Evolutionary conservation across 2,888 invertebrate genomes (phyloP), one percentile per base, ranked within the genome.

Genomic region (Cacoxenus indagator): DNA sequence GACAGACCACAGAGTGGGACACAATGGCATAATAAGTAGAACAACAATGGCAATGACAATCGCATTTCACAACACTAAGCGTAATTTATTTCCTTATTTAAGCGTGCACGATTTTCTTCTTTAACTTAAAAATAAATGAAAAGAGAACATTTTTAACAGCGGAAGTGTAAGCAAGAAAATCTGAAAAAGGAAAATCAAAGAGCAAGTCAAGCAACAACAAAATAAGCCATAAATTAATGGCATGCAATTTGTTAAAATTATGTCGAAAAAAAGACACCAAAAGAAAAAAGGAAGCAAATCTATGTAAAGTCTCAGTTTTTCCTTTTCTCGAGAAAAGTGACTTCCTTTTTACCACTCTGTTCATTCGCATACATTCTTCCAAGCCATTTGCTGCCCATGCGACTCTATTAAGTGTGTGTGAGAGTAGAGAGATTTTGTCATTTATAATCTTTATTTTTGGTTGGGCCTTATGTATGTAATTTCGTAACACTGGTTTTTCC

Each of bases 151-250:
- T n/a, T 5, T 5, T 14, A 17, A 46, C 8, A 46, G 14, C 5
- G 14, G 31, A 4, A 31, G 9, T 8, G 9, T 31, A 1, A 31
- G 17, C 22, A 55, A 55, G 9, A 26, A 22, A 55, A 8, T 24
- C 24, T n/a, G 26, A 55, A 22, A 19, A 55, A 26, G 2, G 26
- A 26, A 55, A 54, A n/a, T 46, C 14, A n/a, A 26, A 22, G 4
- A 26, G 26, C 54, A 26, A 48, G 19, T 5, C n/a, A 2, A 48
- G 17, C 19, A n/a, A 48, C 4, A 48, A 19, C 17, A 19, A 76
- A 83, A 81, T 78, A 84, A 84, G 82, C 77, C 75, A 64, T 68
- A 77, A 82, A 84, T 83, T 84, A 81, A 84, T 84, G 83, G 73
- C 70, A 61, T 67, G 72, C 72, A 77, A 83, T 84, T 83, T 84